A percentile compares a stretch with the other conserved stretches of the same genome.
Evolutionary conservation across 64 coral and sea anemone species (phyloP).

Genomic region (Dendronephthya gigantea): DNA sequence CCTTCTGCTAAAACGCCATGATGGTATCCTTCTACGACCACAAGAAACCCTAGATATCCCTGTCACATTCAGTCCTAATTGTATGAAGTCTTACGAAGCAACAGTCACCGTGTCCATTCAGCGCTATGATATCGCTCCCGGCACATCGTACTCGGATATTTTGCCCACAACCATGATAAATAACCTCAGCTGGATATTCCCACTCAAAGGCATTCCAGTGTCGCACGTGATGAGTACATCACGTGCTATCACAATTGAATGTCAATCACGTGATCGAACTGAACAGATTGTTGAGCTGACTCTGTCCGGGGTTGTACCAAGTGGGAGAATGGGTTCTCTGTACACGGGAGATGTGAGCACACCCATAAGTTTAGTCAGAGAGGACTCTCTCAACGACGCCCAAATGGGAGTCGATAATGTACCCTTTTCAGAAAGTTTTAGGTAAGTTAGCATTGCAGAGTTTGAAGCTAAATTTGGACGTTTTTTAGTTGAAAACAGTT

Average conservation of each 20-base stretch:
- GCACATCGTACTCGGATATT: slow-evolving; percentile 42
- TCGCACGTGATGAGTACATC: slow-evolving; percentile 60
- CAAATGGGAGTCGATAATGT: background rate
- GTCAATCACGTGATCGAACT: slow-evolving; percentile 61
- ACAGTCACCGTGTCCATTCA: slow-evolving; percentile 73
- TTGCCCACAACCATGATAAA: slow-evolving; percentile 56
- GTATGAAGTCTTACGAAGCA: slow-evolving; percentile 85
- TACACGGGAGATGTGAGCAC: background rate
- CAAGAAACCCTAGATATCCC: slow-evolving; percentile 71
- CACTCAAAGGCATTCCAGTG: slow-evolving; percentile 76
- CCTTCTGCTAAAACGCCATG: slow-evolving; percentile 67
- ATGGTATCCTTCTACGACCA: slow-evolving; percentile 50
- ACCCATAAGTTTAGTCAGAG: background rate
- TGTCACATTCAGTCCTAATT: slow-evolving; percentile 87
- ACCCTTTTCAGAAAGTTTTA: background rate
- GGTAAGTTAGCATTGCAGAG: background rate
- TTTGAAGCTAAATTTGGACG: too few species aligned
- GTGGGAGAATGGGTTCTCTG: background rate
- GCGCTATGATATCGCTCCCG: slow-evolving; percentile 31
- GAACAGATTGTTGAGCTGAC: slow-evolving; percentile 82
- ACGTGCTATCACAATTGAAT: slow-evolving; percentile 75
- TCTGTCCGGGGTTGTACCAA: slow-evolving; percentile 65
- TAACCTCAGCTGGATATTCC: slow-evolving; percentile 78
- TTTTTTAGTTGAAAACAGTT: background rate
- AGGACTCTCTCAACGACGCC: background rate